phyloP scores from a whole-genome alignment of 2,797 vertebrate species.

The Cossypha niveicapilla region DNA sequence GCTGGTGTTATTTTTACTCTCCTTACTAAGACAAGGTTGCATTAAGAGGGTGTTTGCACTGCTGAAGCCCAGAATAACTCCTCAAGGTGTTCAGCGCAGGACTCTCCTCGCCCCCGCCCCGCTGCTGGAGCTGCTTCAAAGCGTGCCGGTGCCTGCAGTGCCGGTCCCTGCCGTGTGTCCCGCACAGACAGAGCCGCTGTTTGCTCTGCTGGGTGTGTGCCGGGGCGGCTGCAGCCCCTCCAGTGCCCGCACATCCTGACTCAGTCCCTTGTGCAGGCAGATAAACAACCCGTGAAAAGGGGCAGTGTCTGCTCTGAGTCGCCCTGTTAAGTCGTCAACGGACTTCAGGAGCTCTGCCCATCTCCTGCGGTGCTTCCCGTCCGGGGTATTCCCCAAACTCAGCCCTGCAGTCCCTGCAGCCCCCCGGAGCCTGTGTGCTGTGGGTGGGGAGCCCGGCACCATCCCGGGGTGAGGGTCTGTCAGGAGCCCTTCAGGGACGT shows the following conservation, averaged over 20 bases:
- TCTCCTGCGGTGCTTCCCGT: background rate
- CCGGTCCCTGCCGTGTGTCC: background rate
- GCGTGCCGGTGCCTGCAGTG: background rate
- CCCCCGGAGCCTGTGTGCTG: background rate
- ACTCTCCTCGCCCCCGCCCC: background rate
- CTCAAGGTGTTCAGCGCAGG: background rate
- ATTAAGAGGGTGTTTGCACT: conserved; percentile 38
- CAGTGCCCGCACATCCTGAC: conserved; percentile 3
- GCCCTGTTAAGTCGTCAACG: background rate
- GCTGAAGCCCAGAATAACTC: conserved; percentile 14
- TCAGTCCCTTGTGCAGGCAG: background rate
- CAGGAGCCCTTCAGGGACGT: background rate
- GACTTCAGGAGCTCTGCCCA: background rate
- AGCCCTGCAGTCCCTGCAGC: background rate
- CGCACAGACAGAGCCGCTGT: background rate
- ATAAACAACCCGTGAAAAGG: conserved; percentile 32
- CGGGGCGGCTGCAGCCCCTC: background rate
- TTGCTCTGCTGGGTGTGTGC: conserved; percentile 51
- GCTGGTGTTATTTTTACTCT: background rate
- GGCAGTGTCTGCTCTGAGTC: conserved; percentile 1
- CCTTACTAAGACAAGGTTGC: background rate
- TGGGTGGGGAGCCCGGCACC: fast-evolving
- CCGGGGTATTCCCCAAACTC: background rate
- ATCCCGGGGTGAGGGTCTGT: background rate
- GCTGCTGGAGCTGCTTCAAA: conserved; percentile 31